phyloP scores from a whole-genome alignment of 2,797 vertebrate genomes.

The Chiroxiphia lanceolata region DNA sequence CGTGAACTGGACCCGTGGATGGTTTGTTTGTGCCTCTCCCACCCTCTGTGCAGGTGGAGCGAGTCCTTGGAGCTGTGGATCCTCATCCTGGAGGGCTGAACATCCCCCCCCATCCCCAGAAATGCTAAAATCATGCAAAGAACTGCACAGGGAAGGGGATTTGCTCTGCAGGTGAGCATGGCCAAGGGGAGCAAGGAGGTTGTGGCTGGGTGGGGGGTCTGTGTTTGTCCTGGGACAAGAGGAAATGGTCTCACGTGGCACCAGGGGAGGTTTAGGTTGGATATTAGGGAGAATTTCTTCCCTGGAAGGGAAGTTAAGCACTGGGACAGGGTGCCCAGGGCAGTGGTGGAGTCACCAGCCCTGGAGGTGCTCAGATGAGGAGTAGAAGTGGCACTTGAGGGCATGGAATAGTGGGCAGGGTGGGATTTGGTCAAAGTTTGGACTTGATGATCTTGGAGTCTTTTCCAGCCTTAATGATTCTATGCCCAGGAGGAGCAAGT shows the following conservation, averaged over 20 bases:
- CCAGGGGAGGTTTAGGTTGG: not conserved
- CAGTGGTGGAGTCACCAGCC: not conserved
- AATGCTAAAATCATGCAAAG: not conserved
- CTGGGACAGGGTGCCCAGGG: not conserved
- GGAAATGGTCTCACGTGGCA: not conserved
- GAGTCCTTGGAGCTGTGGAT: not conserved
- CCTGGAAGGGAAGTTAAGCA: not conserved
- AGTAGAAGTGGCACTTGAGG: not conserved
- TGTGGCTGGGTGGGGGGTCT: too few relatives aligned
- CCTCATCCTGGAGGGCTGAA: not conserved
- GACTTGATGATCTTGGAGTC: not conserved
- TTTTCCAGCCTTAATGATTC: not conserved
- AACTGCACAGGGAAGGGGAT: not conserved
- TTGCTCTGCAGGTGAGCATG: not conserved
- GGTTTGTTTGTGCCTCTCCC: not conserved
- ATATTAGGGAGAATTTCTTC: not conserved
- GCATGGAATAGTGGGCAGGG: not conserved
- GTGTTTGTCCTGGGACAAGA: too few relatives aligned
- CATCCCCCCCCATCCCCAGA: too few relatives aligned
- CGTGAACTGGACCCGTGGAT: rapidly evolving
- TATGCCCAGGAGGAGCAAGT: not conserved
- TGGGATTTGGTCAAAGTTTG: not conserved
- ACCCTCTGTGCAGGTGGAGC: rapidly evolving
- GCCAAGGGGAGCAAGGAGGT: not conserved
- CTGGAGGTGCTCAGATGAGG: not conserved